phyloP scores from a whole-genome alignment of 1,140 invertebrate species.

The Sesamia nonagrioides region DNA sequence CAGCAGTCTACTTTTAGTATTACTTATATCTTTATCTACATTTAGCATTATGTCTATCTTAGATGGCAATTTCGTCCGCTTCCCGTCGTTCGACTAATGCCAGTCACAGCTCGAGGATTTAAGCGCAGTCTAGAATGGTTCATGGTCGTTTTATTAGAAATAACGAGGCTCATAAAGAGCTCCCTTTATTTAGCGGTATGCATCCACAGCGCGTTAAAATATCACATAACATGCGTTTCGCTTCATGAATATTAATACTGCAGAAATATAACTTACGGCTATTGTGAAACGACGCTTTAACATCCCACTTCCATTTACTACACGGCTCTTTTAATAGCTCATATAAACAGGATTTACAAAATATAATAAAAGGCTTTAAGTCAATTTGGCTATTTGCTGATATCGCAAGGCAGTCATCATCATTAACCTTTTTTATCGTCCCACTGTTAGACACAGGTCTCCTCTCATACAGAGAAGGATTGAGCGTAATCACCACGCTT shows the following conservation, averaged over 20 bases:
- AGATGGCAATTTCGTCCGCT: not conserved
- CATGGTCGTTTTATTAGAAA: slow-evolving; percentile 37
- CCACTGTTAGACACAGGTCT: no score
- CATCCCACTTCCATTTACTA: slow-evolving; percentile 40
- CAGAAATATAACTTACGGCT: slow-evolving; percentile 40
- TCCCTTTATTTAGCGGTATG: slow-evolving; percentile 34
- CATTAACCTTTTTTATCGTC: no score
- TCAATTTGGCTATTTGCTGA: not conserved
- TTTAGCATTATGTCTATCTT: no score
- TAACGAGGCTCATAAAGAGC: slow-evolving; percentile 38
- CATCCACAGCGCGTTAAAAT: slow-evolving; percentile 30
- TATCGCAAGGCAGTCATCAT: not conserved
- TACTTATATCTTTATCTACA: no score
- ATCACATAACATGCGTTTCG: slow-evolving; percentile 41
- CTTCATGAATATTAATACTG: slow-evolving; percentile 51
- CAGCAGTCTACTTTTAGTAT: slow-evolving; percentile 11
- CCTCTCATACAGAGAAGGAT: no score
- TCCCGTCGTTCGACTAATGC: not conserved
- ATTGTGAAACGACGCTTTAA: slow-evolving; percentile 33
- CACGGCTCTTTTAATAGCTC: slow-evolving; percentile 17
- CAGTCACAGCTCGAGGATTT: not conserved
- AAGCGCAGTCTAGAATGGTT: slow-evolving; percentile 16
- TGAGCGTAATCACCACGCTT: no score
- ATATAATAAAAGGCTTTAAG: not conserved
- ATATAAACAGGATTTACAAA: slow-evolving; percentile 18